Evolutionary conservation across 2,113 vertebrate genomes (phyloP).

Genomic region (Delphinus delphis): DNA sequence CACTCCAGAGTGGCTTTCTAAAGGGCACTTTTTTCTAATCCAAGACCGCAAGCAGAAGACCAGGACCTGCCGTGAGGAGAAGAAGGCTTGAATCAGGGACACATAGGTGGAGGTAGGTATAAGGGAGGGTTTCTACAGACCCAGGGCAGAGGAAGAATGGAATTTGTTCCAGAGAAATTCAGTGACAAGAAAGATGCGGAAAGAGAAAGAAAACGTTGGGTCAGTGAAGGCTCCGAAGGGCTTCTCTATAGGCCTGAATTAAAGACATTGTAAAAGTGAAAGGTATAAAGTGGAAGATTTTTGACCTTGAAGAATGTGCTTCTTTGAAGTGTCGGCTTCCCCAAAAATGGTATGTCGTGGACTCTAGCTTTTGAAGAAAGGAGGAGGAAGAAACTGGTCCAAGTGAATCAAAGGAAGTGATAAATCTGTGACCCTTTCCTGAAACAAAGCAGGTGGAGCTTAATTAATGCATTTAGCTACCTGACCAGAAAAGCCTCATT

Average conservation of each 20-base stretch:
- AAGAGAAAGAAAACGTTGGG: neutral
- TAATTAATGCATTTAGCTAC: conserved; percentile 53
- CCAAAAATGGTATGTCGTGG: neutral
- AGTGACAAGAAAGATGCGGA: neutral
- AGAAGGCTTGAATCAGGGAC: neutral
- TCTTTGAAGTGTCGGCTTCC: neutral
- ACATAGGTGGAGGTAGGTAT: neutral
- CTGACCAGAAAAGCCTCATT: neutral
- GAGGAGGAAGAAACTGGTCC: conserved; percentile 25
- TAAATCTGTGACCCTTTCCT: conserved; percentile 36
- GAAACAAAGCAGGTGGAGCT: conserved; percentile 27
- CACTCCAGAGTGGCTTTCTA: neutral
- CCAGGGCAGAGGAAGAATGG: neutral
- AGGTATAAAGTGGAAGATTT: neutral
- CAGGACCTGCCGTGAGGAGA: neutral
- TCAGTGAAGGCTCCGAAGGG: neutral
- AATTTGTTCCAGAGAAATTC: neutral
- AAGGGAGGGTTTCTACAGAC: neutral
- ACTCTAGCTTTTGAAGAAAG: conserved; percentile 35
- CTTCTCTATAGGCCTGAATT: neutral
- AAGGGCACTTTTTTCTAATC: neutral
- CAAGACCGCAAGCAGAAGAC: neutral
- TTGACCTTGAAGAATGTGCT: neutral
- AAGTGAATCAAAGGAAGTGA: conserved; percentile 46
- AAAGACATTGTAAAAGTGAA: neutral